Conservation (phyloP, 2,797 vertebrate species). For the Spondyliosoma cantharus region DNA sequence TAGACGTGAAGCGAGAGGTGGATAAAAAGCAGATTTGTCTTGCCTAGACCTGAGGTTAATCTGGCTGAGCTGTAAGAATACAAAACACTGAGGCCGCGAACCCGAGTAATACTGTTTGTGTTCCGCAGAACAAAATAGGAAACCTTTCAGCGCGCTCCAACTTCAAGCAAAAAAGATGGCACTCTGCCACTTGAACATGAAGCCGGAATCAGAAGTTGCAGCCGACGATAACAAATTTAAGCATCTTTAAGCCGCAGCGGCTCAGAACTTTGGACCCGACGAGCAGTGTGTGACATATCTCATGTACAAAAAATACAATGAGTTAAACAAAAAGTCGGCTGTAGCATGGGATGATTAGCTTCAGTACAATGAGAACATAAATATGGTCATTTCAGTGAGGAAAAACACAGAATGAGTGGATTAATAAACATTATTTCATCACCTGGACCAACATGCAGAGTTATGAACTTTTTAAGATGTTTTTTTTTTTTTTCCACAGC, state of each 20-base stretch:
- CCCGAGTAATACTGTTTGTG: conserved; percentile 39
- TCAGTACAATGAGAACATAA: conserved; percentile 33
- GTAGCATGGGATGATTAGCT: conserved; percentile 30
- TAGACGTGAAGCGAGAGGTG: conserved; percentile 43
- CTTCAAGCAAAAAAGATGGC: conserved; percentile 46
- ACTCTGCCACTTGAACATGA: conserved; percentile 40
- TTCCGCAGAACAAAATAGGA: conserved; percentile 40
- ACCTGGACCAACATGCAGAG: conserved; percentile 57
- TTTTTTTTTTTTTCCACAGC: conserved; percentile 42
- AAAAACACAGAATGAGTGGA: conserved; percentile 48
- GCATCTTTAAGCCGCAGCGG: conserved; percentile 13
- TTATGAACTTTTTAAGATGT: conserved; percentile 28
- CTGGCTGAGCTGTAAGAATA: conserved; percentile 45
- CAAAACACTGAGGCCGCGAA: conserved; percentile 41
- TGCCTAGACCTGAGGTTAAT: conserved; percentile 51
- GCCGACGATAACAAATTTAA: conserved; percentile 14
- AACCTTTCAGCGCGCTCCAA: conserved; percentile 3
- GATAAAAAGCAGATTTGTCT: conserved; percentile 58
- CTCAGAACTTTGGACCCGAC: conserved; percentile 42
- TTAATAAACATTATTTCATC: conserved; percentile 39
- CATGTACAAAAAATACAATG: conserved; percentile 32
- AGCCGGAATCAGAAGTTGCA: conserved; percentile 22
- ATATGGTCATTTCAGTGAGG: conserved; percentile 32
- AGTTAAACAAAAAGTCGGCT: conserved; percentile 31
- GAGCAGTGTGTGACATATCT: conserved; percentile 69